Base-by-base conservation (phyloP, 1,140 invertebrate genomes). In the Stenopsyche tienmushanensis region DNA sequence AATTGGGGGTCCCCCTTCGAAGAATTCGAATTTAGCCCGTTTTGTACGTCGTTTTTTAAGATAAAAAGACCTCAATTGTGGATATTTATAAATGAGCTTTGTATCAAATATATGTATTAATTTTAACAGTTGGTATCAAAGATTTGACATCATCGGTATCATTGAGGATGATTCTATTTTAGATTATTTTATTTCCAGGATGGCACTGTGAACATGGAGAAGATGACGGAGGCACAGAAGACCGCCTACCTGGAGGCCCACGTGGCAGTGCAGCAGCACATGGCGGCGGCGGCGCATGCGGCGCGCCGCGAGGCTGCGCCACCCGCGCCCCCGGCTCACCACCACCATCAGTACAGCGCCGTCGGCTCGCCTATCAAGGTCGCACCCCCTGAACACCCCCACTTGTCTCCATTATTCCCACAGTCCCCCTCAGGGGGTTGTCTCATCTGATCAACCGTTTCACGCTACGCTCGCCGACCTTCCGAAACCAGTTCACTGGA, bases 231-330 rank as follows among this genome's bases (percentile, higher is more conserved):
- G 72, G 83, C 83, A 54, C 87, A 88, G 72, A 87, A 88, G 73
- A 84, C 86, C 41, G 84, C 85, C 50, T 90, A 89, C 72, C 79
- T 87, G 39, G 87, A 89, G 77, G 85, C 87, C 49, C 87, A 89
- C 73, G 86, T 88, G 64, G 86, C 86, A n/a, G 84, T 90, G 39
- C 88, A 90, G 75, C 88, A 90, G 73, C 87, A 90, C 75, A 88
- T 90, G 86, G 87, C 86, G 21, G 85, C 88, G 72, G 87, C 87
- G 65, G 84, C 85, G 42, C 85, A 86, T 24, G 83, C 84, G 65
- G 83, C 83, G 20, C 75, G 84, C 21, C 83, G 73, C 74, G 81
- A 74, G 76, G 77, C 78, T 10, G 77, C 77, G 0, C 79, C 78
- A n/a, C 78, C 79, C 1, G 77, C 77, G 9, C 78, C 80, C 3